Evolutionary conservation across 37 sponge, comb jelly and placozoan species (phyloP).

Genomic region (Spongilla lacustris): DNA sequence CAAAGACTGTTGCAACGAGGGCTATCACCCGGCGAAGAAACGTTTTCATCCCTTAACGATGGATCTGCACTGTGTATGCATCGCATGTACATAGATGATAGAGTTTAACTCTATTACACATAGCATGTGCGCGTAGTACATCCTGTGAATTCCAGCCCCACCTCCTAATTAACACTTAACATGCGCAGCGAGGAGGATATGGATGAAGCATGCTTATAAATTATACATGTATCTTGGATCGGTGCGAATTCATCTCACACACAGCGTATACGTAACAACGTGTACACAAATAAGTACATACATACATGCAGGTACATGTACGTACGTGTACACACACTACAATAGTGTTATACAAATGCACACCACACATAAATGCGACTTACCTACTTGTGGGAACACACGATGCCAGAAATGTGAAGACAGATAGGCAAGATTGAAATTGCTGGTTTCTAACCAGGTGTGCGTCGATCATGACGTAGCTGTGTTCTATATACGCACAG

Average conservation of each 20-base stretch:
- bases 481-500: neutral
- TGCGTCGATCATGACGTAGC: neutral
- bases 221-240: no score
- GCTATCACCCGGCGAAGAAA: neutral
- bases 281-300: neutral
- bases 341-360: neutral
- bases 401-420: neutral
- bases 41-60: neutral
- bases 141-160: no score
- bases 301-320: neutral
- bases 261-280: no score
- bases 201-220: no score
- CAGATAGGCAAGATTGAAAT: no score
- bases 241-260: no score
- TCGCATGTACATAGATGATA: no score
- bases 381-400: neutral
- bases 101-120: no score
- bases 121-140: no score
- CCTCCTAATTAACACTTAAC: no score
- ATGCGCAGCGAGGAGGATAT: no score
- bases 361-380: neutral
- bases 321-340: neutral
- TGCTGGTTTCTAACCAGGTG: neutral
- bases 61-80: no score
- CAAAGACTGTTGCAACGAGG: neutral